A percentile compares a stretch with the other conserved stretches of the same genome.
These are phyloP conservation scores for Chromoteleia sp. DNA, from an alignment of 2,888 invertebrate genomes.

Conservation along the genomic window DNA sequence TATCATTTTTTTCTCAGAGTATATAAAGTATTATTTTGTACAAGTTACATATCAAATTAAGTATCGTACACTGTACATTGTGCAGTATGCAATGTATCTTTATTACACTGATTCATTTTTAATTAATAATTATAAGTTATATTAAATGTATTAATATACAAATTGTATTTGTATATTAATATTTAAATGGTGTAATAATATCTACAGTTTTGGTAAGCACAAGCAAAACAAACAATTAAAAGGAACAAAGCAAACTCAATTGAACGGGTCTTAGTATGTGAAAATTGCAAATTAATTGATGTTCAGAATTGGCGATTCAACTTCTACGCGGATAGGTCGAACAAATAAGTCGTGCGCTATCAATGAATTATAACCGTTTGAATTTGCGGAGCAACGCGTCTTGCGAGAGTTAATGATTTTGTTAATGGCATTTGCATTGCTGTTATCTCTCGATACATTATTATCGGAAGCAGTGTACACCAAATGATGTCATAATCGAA, in stretches of 20 bases:
- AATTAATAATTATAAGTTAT: too few species aligned
- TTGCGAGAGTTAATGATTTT: constrained; percentile 33
- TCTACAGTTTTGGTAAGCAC: too few species aligned
- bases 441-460: constrained; percentile 21
- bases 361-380: constrained; percentile 40
- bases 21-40: too few species aligned
- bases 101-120: too few species aligned
- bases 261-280: constrained; percentile 11
- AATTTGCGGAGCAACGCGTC: constrained; percentile 24
- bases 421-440: constrained; percentile 33
- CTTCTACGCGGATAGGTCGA: constrained; percentile 29
- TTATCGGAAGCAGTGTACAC: constrained; percentile 14
- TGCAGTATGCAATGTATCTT: too few species aligned
- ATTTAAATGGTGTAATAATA: too few species aligned
- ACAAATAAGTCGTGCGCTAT: constrained; percentile 34
- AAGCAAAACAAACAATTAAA: too few species aligned
- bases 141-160: too few species aligned
- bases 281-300: constrained; percentile 29
- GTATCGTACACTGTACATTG: too few species aligned
- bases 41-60: too few species aligned
- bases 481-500: constrained; percentile 37
- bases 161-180: too few species aligned
- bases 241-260: constrained; percentile 28
- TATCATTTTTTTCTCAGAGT: too few species aligned
- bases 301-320: constrained; percentile 25